Evolutionary conservation across 2,888 invertebrate genomes (phyloP).

Genomic region (Spicauda simplicius): DNA sequence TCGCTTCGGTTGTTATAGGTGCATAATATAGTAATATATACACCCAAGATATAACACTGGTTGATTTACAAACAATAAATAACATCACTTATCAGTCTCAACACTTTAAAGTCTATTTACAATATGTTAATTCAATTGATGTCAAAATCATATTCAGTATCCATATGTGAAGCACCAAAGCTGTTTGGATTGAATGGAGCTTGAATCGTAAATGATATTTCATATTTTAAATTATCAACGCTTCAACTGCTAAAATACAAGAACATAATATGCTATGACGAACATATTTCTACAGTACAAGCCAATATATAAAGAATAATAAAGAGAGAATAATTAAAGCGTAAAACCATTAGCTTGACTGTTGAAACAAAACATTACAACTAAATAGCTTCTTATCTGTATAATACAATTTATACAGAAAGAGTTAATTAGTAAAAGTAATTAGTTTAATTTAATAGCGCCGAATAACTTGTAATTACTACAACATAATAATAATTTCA

Average conservation of each 20-base stretch:
- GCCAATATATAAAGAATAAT: conserved; percentile 62
- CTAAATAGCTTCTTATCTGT: conserved; percentile 31
- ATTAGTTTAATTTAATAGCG: conserved; percentile 29
- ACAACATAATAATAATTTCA: conserved; percentile 26
- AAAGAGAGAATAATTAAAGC: conserved; percentile 61
- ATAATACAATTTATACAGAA: conserved; percentile 36
- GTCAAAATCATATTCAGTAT: conserved; percentile 51
- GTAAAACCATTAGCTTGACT: conserved; percentile 53
- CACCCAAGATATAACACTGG: conserved; percentile 79
- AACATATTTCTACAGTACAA: conserved; percentile 61
- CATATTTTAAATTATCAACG: conserved; percentile 11
- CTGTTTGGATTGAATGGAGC: conserved; percentile 18
- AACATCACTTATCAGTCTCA: conserved; percentile 83
- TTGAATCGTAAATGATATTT: conserved; percentile 14
- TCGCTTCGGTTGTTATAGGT: conserved; percentile 20
- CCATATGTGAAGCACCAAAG: conserved; percentile 46
- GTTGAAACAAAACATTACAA: conserved; percentile 42
- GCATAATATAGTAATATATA: conserved; percentile 41
- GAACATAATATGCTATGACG: conserved; percentile 61
- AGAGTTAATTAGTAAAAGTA: conserved; percentile 16
- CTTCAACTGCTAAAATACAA: conserved; percentile 32
- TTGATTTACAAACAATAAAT: conserved; percentile 81
- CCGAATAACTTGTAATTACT: conserved; percentile 20
- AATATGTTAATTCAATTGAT: conserved; percentile 72
- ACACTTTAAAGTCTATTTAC: conserved; percentile 81